Evolutionary conservation across 92 coral and sea anemone species (phyloP), one percentile per base, ranked within the genome.

Genomic region (Heteractis magnifica): DNA sequence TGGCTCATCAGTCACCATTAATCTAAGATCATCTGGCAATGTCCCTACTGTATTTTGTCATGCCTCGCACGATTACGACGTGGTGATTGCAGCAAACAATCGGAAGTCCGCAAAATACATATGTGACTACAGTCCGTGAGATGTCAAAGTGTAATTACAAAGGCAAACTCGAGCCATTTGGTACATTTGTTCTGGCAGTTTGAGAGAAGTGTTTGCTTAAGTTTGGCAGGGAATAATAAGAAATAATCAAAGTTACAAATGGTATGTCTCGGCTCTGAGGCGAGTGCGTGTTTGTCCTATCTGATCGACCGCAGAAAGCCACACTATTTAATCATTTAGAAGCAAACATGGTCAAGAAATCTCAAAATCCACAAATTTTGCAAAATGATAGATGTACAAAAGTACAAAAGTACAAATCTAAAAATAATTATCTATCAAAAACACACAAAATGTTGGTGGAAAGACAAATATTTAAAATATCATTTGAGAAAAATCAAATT

Each of bases 141-240:
- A 21, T 77, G 87, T 84, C 87, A 84, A 76, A 84, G 75, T 73
- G 82, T 84, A 84, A 84, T 84, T 84, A 77, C 81, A 44, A 76
- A 84, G 58, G 81, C 81, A 84, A 84, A 84, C 87, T 84, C 49
- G 8, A 60, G 4, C 86, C 79, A 73, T 82, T 82, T 64, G 72
- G 81, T 75, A 34, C 87, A 76, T 84, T 84, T 48, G 73, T 10
- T n/a, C 49, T 68, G 73, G 6, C 73, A 68, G 44, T 68, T 68
- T 68, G 14, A 68, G 23, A 68, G 73, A 68, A 68, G 23, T 68
- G 73, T 20, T 68, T 68, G 73, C 14, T 8, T 26, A 6, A 6
- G 4, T 68, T 68, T 68, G 73, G 23, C 73, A 68, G 73, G 73
- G 51, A 19, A 34, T 52, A 79, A 79, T 20, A 34, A 60, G 78